Evolutionary conservation across 2,113 vertebrate species (phyloP).

Genomic region (Cardinalis cardinalis): DNA sequence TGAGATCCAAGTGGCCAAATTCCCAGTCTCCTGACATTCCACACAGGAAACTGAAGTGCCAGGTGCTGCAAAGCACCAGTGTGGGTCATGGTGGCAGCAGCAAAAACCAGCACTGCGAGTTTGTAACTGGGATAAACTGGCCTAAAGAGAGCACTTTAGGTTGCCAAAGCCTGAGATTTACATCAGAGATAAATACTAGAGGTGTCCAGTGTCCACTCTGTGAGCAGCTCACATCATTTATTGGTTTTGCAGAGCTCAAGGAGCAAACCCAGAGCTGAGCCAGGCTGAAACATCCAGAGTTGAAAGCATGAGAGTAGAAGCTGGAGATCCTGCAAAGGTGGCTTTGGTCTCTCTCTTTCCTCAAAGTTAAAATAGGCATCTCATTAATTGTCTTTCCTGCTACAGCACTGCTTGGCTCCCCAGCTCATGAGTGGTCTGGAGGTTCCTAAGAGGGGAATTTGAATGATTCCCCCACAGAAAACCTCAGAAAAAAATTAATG

Average conservation of each 20-base stretch:
- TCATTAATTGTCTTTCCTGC: neutral
- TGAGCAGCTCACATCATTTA: fast-evolving
- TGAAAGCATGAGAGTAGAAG: neutral
- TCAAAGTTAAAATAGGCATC: neutral
- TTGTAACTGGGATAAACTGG: neutral
- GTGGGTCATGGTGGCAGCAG: neutral
- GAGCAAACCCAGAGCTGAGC: neutral
- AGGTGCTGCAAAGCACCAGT: neutral
- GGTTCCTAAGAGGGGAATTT: neutral
- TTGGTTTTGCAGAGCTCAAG: neutral
- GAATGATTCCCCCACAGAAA: neutral
- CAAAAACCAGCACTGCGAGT: neutral
- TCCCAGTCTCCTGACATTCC: neutral
- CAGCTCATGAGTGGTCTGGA: neutral
- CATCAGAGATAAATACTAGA: neutral
- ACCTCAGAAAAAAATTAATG: neutral
- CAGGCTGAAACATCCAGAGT: neutral
- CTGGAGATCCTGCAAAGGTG: neutral
- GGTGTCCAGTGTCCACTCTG: neutral
- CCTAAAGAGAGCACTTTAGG: neutral
- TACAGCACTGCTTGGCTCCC: neutral
- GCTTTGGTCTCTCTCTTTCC: neutral
- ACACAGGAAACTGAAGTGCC: neutral
- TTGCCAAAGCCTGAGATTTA: neutral
- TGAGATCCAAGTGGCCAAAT: neutral